Conservation (phyloP, 2,113 vertebrate species). For the Alces alces region DNA sequence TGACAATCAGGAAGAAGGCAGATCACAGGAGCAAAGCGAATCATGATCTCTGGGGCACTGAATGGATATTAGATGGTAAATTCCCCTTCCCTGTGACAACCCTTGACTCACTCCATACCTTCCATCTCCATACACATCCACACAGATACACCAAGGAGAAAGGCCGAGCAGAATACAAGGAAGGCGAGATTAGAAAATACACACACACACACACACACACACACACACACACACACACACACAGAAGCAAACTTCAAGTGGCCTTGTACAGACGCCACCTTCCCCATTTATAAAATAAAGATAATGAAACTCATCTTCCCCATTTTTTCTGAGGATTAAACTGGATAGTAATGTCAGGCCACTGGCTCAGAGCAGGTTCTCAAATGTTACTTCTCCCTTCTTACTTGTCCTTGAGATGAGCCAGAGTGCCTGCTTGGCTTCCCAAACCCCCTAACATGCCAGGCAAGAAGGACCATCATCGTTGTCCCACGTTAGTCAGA, state of each 20-base stretch:
- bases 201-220: not conserved
- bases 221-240: not conserved
- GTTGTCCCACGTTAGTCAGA: not conserved
- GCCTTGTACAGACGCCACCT: not conserved
- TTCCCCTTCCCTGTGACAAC: not conserved
- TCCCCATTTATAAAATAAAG: not conserved
- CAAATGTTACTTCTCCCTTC: not conserved
- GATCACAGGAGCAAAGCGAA: not conserved
- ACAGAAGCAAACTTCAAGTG: not conserved
- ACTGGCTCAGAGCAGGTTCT: not conserved
- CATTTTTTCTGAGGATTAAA: not conserved
- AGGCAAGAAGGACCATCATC: not conserved
- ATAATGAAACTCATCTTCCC: not conserved
- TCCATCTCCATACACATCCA: not conserved
- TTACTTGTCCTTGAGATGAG: not conserved
- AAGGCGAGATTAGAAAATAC: not conserved
- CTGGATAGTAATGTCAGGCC: not conserved
- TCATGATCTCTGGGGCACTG: not conserved
- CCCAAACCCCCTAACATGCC: not conserved
- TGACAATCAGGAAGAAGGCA: not conserved
- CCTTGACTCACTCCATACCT: not conserved
- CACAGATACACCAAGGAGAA: not conserved
- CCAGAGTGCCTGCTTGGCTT: not conserved
- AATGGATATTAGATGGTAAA: not conserved
- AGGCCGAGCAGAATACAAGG: not conserved